Evolutionary conservation across 2,888 invertebrate species (phyloP).

Genomic region (Ennomos erosarius): DNA sequence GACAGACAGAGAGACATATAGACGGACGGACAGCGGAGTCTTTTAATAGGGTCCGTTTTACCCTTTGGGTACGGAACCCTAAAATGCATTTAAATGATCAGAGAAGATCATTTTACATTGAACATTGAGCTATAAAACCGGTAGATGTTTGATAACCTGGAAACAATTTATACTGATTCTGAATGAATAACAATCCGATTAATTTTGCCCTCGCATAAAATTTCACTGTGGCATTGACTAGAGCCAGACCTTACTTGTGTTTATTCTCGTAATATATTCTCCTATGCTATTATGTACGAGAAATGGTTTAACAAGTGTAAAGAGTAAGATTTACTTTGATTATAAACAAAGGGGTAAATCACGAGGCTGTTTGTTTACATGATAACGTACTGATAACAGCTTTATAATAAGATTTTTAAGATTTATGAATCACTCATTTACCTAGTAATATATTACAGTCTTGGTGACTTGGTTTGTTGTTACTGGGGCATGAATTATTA

Average conservation of each 20-base stretch:
- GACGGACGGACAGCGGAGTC: no score
- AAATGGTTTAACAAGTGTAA: background rate
- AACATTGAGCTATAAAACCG: slow-evolving; percentile 1
- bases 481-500: no score
- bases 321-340: background rate
- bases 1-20: no score
- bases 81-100: no score
- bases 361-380: slow-evolving; percentile 27
- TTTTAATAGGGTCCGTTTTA: no score
- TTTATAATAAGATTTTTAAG: slow-evolving; percentile 13
- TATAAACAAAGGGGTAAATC: slow-evolving; percentile 21
- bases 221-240: background rate
- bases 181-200: background rate
- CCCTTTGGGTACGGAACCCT: no score
- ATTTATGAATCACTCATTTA: slow-evolving; percentile 13
- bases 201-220: background rate
- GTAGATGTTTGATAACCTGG: background rate
- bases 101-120: background rate
- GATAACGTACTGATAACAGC: slow-evolving; percentile 23
- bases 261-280: background rate
- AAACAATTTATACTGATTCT: background rate
- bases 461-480: background rate
- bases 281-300: background rate
- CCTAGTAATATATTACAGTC: background rate
- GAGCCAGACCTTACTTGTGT: background rate